Conservation (phyloP, 2,888 invertebrate species). For the Venustoraphidia nigricollis region DNA sequence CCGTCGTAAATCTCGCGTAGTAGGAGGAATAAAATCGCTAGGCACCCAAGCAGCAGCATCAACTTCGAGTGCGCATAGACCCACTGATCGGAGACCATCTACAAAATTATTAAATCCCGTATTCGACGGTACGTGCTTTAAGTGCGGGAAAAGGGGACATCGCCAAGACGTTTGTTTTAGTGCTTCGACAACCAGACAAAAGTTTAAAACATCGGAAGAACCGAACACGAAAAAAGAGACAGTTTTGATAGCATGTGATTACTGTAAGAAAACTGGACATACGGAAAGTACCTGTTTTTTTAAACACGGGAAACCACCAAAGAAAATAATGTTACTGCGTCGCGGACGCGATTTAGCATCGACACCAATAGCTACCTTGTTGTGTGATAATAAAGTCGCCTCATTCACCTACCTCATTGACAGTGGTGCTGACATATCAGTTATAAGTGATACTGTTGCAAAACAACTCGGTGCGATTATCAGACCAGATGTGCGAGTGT, state of each 20-base stretch:
- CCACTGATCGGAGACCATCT: too few species aligned
- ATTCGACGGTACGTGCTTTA: conserved; percentile 2
- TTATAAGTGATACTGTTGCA: conserved; percentile 8
- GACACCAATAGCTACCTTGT: conserved; percentile 11
- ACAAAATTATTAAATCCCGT: too few species aligned
- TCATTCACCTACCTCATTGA: conserved; percentile 11
- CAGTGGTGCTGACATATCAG: conserved; percentile 13
- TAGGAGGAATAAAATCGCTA: neutral
- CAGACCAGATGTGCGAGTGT: conserved; percentile 6
- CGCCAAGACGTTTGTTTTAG: conserved; percentile 1
- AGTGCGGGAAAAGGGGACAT: conserved; percentile 6
- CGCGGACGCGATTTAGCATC: neutral
- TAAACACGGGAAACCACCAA: too few species aligned
- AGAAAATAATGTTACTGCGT: too few species aligned
- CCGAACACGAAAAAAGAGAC: too few species aligned
- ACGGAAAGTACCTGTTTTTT: too few species aligned
- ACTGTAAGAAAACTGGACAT: too few species aligned
- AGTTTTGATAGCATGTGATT: too few species aligned
- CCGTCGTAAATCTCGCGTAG: neutral
- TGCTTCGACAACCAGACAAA: neutral
- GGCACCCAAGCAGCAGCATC: neutral
- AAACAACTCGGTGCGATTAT: conserved; percentile 7
- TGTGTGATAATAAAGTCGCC: conserved; percentile 7
- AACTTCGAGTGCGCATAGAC: too few species aligned
- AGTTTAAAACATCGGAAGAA: neutral